A percentile compares a stretch with the other conserved stretches of the same genome.
These are phyloP conservation scores for Cyprinodon variegatus DNA, from an alignment of 2,113 vertebrate genomes.

Conservation along the genomic window DNA sequence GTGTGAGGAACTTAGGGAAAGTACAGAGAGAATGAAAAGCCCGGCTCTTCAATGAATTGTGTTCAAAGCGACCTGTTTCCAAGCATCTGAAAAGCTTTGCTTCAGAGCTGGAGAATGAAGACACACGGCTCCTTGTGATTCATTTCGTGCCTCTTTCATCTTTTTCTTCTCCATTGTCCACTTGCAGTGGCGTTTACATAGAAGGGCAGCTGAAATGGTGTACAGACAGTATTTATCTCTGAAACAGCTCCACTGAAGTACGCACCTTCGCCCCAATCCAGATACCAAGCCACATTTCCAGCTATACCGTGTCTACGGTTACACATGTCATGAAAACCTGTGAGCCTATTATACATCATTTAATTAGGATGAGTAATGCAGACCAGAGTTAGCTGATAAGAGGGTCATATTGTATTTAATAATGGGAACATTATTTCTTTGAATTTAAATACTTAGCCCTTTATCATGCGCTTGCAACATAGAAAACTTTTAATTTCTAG, in stretches of 20 bases:
- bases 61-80: constrained; percentile 36
- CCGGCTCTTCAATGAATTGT: constrained; percentile 25
- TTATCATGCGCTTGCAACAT: background rate
- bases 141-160: constrained; percentile 51
- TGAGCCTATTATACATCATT: background rate
- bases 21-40: constrained; percentile 5
- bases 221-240: constrained; percentile 49
- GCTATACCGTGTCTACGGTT: background rate
- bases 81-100: constrained; percentile 40
- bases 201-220: constrained; percentile 31
- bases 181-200: constrained; percentile 37
- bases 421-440: background rate
- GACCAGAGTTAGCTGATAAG: background rate
- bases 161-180: constrained; percentile 51
- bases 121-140: constrained; percentile 43
- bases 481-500: background rate
- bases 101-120: constrained; percentile 36
- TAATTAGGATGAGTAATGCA: background rate
- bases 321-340: background rate
- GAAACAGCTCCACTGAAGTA: constrained; percentile 20
- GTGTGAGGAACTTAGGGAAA: constrained; percentile 21
- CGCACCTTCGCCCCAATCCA: background rate
- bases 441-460: background rate
- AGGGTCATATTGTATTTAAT: background rate
- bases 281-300: background rate